These are phyloP conservation scores for Hydrocynus forskahlii DNA, from an alignment of 2,797 vertebrate species.

Conservation along the genomic window DNA sequence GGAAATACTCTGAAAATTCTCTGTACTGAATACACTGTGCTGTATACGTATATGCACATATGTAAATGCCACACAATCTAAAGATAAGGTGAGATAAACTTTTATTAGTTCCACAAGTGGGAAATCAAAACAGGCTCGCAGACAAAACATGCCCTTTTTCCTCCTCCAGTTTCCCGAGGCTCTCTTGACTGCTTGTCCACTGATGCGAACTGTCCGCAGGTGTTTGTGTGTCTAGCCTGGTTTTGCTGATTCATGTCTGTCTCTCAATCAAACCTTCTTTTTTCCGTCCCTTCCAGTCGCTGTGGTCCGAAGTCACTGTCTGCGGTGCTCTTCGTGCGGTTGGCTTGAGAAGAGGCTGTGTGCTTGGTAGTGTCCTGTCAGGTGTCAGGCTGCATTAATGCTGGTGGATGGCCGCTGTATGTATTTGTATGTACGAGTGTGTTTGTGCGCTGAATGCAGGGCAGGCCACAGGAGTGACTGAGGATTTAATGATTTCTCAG, in stretches of 20 bases:
- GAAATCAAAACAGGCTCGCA: no score
- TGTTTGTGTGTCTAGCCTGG: conserved; percentile 36
- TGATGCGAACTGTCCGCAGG: conserved; percentile 35
- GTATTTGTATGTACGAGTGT: background rate
- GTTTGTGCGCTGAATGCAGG: background rate
- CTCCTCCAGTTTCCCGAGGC: background rate
- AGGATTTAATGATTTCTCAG: background rate
- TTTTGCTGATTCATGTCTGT: conserved; percentile 60
- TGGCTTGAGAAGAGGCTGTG: background rate
- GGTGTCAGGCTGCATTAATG: conserved; percentile 1
- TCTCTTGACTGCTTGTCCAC: background rate
- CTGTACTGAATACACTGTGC: no score
- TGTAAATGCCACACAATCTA: background rate
- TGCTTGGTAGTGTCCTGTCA: conserved; percentile 6
- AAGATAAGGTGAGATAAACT: background rate
- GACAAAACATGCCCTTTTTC: no score
- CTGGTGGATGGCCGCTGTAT: background rate
- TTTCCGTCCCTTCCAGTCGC: conserved; percentile 59
- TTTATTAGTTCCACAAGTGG: no score
- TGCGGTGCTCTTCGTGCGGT: conserved; percentile 7
- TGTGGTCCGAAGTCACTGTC: conserved; percentile 28
- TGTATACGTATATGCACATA: no score
- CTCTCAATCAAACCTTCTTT: conserved; percentile 64
- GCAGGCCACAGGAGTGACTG: background rate
- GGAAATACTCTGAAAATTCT: no score